phyloP scores from a whole-genome alignment of 2,113 vertebrate species.

The Centropristis striata region DNA sequence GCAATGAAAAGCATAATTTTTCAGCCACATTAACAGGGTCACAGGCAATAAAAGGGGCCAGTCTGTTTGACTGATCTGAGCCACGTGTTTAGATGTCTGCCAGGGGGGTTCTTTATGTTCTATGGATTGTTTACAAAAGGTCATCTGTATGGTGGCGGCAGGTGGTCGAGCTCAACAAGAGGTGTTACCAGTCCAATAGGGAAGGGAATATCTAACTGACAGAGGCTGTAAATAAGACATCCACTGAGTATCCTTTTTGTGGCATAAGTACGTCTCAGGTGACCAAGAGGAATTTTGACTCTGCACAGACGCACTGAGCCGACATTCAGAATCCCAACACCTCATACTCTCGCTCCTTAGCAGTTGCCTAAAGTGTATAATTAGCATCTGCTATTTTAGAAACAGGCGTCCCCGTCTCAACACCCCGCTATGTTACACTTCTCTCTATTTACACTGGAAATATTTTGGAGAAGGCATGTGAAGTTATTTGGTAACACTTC shows the following conservation, averaged over 20 bases:
- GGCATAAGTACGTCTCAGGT: conserved; percentile 43
- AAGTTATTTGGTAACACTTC: conserved; percentile 42
- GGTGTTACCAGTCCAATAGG: conserved; percentile 8
- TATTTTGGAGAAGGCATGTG: conserved; percentile 53
- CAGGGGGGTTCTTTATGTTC: conserved; percentile 6
- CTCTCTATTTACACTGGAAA: conserved; percentile 71
- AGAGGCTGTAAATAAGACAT: conserved; percentile 58
- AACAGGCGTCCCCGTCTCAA: conserved; percentile 74
- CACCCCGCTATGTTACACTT: conserved; percentile 68
- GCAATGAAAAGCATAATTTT: conserved; percentile 45
- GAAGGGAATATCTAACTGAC: neutral
- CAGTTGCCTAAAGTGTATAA: conserved; percentile 80
- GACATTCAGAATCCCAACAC: conserved; percentile 67
- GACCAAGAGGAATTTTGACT: conserved; percentile 49
- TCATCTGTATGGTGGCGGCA: conserved; percentile 51
- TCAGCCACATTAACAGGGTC: conserved; percentile 27
- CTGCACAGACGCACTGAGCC: conserved; percentile 52
- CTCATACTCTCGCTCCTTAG: conserved; percentile 73
- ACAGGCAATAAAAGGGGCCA: conserved; percentile 22
- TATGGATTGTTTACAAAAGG: conserved; percentile 45
- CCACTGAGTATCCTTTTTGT: conserved; percentile 32
- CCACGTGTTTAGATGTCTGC: conserved; percentile 49
- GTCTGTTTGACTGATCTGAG: conserved; percentile 35
- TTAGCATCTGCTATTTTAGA: conserved; percentile 83
- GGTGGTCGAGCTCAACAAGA: conserved; percentile 61